A percentile compares a stretch with the other conserved stretches of the same genome.
These are phyloP conservation scores for Lepidurus packardi DNA, from an alignment of 1,140 invertebrate species.

Conservation along the genomic window DNA sequence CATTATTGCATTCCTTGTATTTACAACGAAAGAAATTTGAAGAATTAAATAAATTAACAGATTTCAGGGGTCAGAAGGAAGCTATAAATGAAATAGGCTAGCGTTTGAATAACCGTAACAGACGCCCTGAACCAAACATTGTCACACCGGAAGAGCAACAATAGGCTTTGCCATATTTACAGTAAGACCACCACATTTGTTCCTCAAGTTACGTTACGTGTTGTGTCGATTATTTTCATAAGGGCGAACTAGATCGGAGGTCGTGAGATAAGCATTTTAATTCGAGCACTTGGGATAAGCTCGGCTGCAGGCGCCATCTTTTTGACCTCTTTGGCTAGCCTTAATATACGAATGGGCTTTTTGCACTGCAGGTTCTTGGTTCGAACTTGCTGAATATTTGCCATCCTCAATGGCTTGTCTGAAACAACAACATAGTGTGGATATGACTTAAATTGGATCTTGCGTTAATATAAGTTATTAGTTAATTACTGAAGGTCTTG, in stretches of 20 bases:
- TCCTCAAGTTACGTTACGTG: neutral
- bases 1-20: neutral
- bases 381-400: neutral
- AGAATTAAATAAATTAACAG: slow-evolving; percentile 15
- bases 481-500: slow-evolving; percentile 6
- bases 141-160: neutral
- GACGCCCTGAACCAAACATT: neutral
- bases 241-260: neutral
- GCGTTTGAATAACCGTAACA: neutral
- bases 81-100: neutral
- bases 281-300: slow-evolving; percentile 15
- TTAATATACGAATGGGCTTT: neutral
- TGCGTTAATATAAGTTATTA: neutral
- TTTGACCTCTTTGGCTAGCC: neutral
- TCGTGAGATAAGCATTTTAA: neutral
- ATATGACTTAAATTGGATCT: neutral
- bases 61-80: neutral
- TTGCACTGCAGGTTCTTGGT: neutral
- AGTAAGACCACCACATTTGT: neutral
- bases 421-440: neutral
- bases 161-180: neutral
- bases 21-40: neutral
- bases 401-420: neutral
- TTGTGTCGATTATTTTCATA: neutral
- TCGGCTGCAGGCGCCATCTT: neutral